Evolutionary conservation across 2,113 vertebrate species (phyloP).

Genomic region (Balaeniceps rex): DNA sequence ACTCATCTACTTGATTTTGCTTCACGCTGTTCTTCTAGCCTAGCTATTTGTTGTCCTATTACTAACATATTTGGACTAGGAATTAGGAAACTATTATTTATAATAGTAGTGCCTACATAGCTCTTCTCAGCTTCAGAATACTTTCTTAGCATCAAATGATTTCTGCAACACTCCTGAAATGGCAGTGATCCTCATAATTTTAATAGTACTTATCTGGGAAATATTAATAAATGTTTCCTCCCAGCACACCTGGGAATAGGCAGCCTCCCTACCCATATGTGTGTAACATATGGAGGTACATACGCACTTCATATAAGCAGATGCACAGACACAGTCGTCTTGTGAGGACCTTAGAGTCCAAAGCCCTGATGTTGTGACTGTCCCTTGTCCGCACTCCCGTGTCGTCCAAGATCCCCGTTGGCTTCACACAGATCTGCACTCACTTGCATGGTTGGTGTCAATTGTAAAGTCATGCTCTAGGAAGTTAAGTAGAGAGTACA

Average conservation of each 20-base stretch:
- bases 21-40: background rate
- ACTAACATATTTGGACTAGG: background rate
- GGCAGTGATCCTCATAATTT: background rate
- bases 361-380: background rate
- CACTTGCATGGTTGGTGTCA: background rate
- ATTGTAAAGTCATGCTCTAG: background rate
- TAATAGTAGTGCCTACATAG: background rate
- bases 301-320: background rate
- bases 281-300: no score
- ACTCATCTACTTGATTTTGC: background rate
- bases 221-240: background rate
- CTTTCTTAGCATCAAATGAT: background rate
- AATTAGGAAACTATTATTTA: background rate
- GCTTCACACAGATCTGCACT: background rate
- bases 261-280: rapidly evolving
- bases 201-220: background rate
- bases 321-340: background rate
- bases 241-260: background rate
- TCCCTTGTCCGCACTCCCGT: background rate
- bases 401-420: background rate
- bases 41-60: background rate
- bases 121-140: background rate
- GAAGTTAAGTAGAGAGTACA: background rate
- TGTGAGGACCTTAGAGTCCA: background rate
- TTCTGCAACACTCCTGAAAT: background rate